Conservation (phyloP, 2,797 vertebrate genomes). For the Phrynocephalus vlangalii region DNA sequence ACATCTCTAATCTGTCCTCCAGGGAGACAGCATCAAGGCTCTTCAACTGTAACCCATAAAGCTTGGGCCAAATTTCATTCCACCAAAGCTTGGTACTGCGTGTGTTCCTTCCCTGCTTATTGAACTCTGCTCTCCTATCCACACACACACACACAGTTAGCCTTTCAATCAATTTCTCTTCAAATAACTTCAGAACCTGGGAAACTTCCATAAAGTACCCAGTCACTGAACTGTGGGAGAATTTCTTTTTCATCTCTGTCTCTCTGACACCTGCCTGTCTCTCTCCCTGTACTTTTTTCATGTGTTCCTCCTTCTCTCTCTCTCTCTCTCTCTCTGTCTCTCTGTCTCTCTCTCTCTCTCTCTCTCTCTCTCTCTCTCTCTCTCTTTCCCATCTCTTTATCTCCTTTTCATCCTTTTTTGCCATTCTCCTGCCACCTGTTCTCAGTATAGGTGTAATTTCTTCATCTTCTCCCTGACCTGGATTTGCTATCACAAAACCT, state of each 20-base stretch:
- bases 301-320: neutral
- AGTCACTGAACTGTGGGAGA: neutral
- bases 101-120: too few relatives aligned
- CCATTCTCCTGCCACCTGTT: neutral
- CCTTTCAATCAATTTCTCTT: neutral
- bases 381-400: too few relatives aligned
- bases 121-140: too few relatives aligned
- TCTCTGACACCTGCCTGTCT: neutral
- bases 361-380: too few relatives aligned
- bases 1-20: too few relatives aligned
- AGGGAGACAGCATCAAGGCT: too few relatives aligned
- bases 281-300: neutral
- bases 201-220: neutral
- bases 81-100: too few relatives aligned
- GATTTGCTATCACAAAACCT: conserved; percentile 32
- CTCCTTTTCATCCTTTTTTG: neutral
- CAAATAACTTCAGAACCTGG: neutral
- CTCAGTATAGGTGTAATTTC: neutral
- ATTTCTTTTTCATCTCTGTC: neutral
- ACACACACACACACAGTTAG: too few relatives aligned
- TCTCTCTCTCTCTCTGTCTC: neutral
- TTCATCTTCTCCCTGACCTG: neutral
- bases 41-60: too few relatives aligned
- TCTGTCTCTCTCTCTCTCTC: neutral
- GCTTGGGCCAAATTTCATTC: too few relatives aligned